Evolutionary conservation across 2,888 invertebrate genomes (phyloP), one percentile per base, ranked within the genome.

Genomic region (Watsonalla cultraria): DNA sequence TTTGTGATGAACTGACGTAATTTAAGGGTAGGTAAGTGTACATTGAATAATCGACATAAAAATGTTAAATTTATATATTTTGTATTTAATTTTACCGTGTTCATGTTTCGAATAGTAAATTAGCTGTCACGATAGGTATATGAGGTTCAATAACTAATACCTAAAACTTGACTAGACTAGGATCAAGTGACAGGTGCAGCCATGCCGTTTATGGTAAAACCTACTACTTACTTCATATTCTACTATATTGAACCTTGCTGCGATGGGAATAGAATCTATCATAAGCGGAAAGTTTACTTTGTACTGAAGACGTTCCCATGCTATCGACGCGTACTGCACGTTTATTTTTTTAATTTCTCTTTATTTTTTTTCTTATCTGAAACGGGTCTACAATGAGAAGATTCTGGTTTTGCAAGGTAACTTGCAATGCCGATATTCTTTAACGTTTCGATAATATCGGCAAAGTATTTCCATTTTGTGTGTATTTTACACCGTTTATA

Each of bases 371-470:
- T 74, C 76, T 72, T 67, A 70, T 73, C 75, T 78, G 74, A 84
- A 85, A 86, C 90, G 83, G 79, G 90, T 88, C 85, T 85, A 86
- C 89, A 84, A 84, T 82, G 81, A 82, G 80, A 75, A 70, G 80
- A 86, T 90, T 90, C 90, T 88, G 89, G 90, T 89, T 90, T 84
- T 80, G 84, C 89, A 83, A 86, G 84, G 77, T 76, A 79, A 84
- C 82, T 84, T 74, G 82, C 81, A 84, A 78, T 81, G 81, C 73
- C 81, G 83, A 82, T 84, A 79, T 74, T 76, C 70, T 77, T 84
- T 83, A 80, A 73, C 72, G 67, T 74, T 73, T 78, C 72, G 76
- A 81, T 84, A 74, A 74, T 78, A 79, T 79, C 71, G 65, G 70
- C 64, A 61, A 58, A 68, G 59, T 62, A 68, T 64, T 61, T 63